Percentiles rank a stretch among this genome's conserved stretches.
Conservation (phyloP, 2,888 invertebrate genomes). For the Isotomurus palustris region DNA sequence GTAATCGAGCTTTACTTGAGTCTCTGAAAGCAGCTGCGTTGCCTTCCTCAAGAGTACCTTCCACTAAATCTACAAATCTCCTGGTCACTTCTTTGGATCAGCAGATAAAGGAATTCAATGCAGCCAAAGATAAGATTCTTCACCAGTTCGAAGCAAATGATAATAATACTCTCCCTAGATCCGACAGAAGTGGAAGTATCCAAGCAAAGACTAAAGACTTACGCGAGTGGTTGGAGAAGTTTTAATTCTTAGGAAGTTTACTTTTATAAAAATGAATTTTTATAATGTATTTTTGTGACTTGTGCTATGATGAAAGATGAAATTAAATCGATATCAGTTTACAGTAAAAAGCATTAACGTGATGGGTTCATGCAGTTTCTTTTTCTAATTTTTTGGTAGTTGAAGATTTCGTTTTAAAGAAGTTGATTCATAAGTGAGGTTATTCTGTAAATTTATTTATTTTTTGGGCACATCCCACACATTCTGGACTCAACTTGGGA, state of each 20-base stretch:
- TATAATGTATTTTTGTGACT: neutral
- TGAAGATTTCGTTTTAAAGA: no score
- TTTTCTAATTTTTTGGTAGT: no score
- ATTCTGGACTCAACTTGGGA: no score
- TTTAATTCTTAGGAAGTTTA: slow-evolving; percentile 11
- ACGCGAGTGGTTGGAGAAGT: slow-evolving; percentile 43
- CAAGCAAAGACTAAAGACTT: slow-evolving; percentile 43
- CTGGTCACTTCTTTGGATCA: slow-evolving; percentile 23
- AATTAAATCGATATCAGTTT: no score
- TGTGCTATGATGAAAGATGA: no score
- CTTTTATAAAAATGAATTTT: neutral
- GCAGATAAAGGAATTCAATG: slow-evolving; percentile 29
- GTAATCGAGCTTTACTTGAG: neutral
- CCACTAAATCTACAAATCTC: neutral
- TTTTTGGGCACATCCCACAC: no score
- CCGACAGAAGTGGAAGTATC: slow-evolving; percentile 17
- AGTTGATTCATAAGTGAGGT: no score
- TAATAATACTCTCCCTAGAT: slow-evolving; percentile 11
- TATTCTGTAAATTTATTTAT: no score
- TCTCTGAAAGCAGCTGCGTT: neutral
- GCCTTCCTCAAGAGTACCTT: neutral
- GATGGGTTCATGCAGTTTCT: no score
- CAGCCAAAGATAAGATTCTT: slow-evolving; percentile 12
- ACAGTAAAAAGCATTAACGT: no score
- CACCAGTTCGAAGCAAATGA: neutral